A percentile compares a stretch with the other conserved stretches of the same genome.
Evolutionary conservation across 2,797 vertebrate species (phyloP).

Genomic region (Threskiornis aethiopicus): DNA sequence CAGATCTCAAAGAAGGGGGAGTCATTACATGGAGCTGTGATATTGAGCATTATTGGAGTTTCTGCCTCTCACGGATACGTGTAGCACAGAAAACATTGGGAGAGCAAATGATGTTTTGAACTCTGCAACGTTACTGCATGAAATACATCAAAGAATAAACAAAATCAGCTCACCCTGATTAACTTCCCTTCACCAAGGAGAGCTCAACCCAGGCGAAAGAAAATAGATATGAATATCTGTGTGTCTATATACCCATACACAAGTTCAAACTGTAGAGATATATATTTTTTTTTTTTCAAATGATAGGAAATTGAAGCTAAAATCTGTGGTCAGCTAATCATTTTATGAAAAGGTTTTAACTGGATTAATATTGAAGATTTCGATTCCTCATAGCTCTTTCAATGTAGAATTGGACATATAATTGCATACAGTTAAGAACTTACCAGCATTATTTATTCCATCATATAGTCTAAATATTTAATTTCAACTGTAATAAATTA

Average conservation of each 20-base stretch:
- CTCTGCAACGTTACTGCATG: not conserved
- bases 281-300: not conserved
- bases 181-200: not conserved
- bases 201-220: not conserved
- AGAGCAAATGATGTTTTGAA: not conserved
- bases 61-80: not conserved
- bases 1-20: not conserved
- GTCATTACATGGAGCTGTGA: not conserved
- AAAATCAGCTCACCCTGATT: not conserved
- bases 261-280: not conserved
- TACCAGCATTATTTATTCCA: not conserved
- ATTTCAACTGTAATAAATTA: not conserved
- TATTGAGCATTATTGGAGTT: not conserved
- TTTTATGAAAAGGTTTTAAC: not conserved
- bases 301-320: not conserved
- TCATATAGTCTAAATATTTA: not conserved
- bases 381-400: not conserved
- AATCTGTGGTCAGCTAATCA: not conserved
- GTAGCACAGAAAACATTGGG: fast-evolving
- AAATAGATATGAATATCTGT: not conserved
- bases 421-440: not conserved
- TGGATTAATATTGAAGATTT: not conserved
- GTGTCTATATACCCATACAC: not conserved
- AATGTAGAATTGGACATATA: not conserved
- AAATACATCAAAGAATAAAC: not conserved